These are phyloP conservation scores for Thalpophila matura DNA, from an alignment of 2,888 invertebrate genomes.

Conservation along the genomic window DNA sequence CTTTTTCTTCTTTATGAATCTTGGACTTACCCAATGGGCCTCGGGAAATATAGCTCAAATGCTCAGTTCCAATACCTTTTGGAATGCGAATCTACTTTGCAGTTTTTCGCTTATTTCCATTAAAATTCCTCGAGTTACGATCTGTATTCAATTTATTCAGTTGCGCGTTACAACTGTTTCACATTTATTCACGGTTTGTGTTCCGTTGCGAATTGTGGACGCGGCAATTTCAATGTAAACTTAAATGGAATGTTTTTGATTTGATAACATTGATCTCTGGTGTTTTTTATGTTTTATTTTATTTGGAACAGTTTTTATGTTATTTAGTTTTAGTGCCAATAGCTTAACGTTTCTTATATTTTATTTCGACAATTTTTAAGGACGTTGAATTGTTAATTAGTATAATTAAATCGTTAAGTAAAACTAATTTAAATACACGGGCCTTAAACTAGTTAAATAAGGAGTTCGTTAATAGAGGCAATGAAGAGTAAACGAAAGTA, in stretches of 20 bases:
- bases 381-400: too few species aligned
- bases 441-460: constrained; percentile 9
- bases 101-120: constrained; percentile 77
- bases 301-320: constrained; percentile 1
- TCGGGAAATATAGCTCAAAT: constrained; percentile 69
- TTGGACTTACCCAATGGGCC: constrained; percentile 42
- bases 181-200: constrained; percentile 64
- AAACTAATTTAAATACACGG: background rate
- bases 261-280: constrained; percentile 39
- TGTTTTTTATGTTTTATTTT: constrained; percentile 8
- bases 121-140: constrained; percentile 77
- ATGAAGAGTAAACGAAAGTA: constrained; percentile 31
- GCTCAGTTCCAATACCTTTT: constrained; percentile 69
- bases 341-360: background rate
- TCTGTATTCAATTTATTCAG: constrained; percentile 77
- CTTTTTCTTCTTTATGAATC: constrained; percentile 55
- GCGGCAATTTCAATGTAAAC: constrained; percentile 68
- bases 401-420: background rate
- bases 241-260: constrained; percentile 66
- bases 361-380: background rate
- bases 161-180: constrained; percentile 70
- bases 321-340: background rate
- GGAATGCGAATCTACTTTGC: constrained; percentile 74
- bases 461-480: constrained; percentile 22
- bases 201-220: constrained; percentile 61